Evolutionary conservation across 2,797 vertebrate genomes (phyloP).

Genomic region (Nannoperca obscura): DNA sequence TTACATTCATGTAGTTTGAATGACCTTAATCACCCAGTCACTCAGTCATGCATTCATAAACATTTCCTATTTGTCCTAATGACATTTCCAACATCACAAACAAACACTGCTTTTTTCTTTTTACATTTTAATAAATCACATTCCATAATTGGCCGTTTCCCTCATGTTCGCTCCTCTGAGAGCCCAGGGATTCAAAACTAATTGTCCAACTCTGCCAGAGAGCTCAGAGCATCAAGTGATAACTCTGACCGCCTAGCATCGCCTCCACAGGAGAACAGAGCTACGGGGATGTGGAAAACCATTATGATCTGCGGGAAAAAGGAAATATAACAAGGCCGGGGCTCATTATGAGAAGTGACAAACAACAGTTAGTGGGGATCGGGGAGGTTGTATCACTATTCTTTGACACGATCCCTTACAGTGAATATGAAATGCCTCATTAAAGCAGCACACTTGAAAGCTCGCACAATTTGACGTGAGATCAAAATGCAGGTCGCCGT

Average conservation of each 20-base stretch:
- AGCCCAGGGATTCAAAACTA: slow-evolving; percentile 69
- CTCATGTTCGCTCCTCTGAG: slow-evolving; percentile 31
- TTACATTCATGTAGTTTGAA: not conserved
- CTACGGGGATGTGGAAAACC: slow-evolving; percentile 44
- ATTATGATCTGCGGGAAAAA: slow-evolving; percentile 60
- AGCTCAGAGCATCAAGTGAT: slow-evolving; percentile 65
- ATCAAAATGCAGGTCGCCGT: slow-evolving; percentile 77
- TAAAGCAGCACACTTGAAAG: slow-evolving; percentile 82
- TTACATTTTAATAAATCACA: slow-evolving; percentile 60
- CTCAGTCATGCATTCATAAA: slow-evolving; percentile 12
- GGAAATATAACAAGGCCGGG: slow-evolving; percentile 52
- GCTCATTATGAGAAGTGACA: slow-evolving; percentile 78
- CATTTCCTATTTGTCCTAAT: slow-evolving; percentile 37
- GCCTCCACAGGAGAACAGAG: slow-evolving; percentile 44
- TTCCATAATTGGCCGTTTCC: slow-evolving; percentile 64
- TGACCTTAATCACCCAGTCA: slow-evolving; percentile 33
- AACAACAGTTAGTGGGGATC: slow-evolving; percentile 61
- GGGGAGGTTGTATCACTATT: slow-evolving; percentile 55
- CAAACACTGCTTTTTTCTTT: slow-evolving; percentile 6
- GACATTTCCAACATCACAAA: slow-evolving; percentile 39
- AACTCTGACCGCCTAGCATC: slow-evolving; percentile 33
- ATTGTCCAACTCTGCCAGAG: slow-evolving; percentile 74
- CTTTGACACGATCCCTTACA: slow-evolving; percentile 63
- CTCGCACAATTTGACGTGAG: slow-evolving; percentile 48
- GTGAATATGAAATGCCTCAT: slow-evolving; percentile 76